These are phyloP conservation scores for Margaritifera margaritifera DNA, from an alignment of 2,888 invertebrate genomes.

Conservation along the genomic window DNA sequence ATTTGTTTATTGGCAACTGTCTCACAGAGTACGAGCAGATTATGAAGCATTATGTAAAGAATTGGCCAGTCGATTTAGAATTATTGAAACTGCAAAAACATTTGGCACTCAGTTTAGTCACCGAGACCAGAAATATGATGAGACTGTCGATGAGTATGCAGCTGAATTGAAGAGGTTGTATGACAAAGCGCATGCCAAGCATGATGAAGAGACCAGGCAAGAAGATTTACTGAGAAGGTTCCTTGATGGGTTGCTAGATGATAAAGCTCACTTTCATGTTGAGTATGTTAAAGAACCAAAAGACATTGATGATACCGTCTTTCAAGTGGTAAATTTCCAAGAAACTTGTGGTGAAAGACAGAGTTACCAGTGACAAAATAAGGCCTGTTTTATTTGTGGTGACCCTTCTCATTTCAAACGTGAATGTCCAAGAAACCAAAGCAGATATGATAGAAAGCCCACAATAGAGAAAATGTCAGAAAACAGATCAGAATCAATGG, in stretches of 20 bases:
- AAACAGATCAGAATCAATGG: background rate
- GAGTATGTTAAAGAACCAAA: constrained; percentile 22
- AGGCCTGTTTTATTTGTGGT: constrained; percentile 14
- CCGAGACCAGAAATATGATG: constrained; percentile 9
- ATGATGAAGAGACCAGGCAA: constrained; percentile 15
- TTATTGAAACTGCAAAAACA: constrained; percentile 16
- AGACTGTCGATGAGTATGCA: constrained; percentile 16
- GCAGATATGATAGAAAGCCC: background rate
- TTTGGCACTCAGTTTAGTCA: constrained; percentile 11
- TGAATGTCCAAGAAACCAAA: constrained; percentile 8
- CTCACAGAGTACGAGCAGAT: constrained; percentile 4
- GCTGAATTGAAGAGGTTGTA: constrained; percentile 20
- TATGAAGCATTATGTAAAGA: constrained; percentile 15
- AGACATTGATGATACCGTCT: constrained; percentile 19
- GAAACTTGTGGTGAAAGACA: constrained; percentile 8
- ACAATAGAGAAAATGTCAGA: background rate
- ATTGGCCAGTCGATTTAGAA: constrained; percentile 11
- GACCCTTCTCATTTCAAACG: constrained; percentile 13
- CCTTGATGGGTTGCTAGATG: constrained; percentile 20
- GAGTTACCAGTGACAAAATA: background rate
- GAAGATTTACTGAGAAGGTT: constrained; percentile 23
- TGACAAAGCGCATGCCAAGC: constrained; percentile 3
- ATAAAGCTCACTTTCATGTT: constrained; percentile 25
- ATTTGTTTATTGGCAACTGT: constrained; percentile 12
- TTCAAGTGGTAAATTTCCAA: constrained; percentile 13